Percentiles rank a stretch among this genome's conserved stretches.
These are phyloP conservation scores for Macroteleia sp. DNA, from an alignment of 2,888 invertebrate genomes.

Conservation along the genomic window DNA sequence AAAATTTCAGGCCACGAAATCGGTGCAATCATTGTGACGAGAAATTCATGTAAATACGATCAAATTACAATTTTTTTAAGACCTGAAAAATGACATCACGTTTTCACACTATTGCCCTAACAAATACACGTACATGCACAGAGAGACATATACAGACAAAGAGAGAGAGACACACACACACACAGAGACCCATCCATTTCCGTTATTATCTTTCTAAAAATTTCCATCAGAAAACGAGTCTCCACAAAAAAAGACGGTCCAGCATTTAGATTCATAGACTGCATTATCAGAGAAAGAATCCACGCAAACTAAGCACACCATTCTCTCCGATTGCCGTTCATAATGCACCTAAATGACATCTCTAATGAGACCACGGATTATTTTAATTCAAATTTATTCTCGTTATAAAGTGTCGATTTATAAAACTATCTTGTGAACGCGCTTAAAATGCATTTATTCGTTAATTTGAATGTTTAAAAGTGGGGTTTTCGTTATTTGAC, in stretches of 20 bases:
- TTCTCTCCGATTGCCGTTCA: constrained; percentile 28
- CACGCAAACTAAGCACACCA: constrained; percentile 17
- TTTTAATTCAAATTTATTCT: constrained; percentile 43
- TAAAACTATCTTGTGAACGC: neutral
- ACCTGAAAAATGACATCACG: neutral
- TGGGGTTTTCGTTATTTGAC: too few relatives aligned
- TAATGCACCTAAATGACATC: constrained; percentile 46
- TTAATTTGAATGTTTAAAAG: too few relatives aligned
- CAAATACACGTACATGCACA: too few relatives aligned
- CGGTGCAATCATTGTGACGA: too few relatives aligned
- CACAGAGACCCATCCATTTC: too few relatives aligned
- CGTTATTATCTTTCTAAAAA: too few relatives aligned
- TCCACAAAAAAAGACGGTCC: constrained; percentile 16
- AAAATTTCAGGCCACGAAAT: too few relatives aligned
- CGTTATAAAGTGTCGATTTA: constrained; percentile 28
- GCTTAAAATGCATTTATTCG: constrained; percentile 3
- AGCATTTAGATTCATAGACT: constrained; percentile 41
- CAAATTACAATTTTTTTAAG: neutral
- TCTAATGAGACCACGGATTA: constrained; percentile 36
- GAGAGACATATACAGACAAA: too few relatives aligned
- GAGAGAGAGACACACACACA: too few relatives aligned
- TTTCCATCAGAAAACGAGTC: constrained; percentile 26
- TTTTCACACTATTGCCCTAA: too few relatives aligned
- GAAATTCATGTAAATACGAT: neutral
- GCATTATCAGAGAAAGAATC: constrained; percentile 24